Base-by-base conservation (phyloP, 2,113 vertebrate genomes). In the Podarcis raffonei region DNA sequence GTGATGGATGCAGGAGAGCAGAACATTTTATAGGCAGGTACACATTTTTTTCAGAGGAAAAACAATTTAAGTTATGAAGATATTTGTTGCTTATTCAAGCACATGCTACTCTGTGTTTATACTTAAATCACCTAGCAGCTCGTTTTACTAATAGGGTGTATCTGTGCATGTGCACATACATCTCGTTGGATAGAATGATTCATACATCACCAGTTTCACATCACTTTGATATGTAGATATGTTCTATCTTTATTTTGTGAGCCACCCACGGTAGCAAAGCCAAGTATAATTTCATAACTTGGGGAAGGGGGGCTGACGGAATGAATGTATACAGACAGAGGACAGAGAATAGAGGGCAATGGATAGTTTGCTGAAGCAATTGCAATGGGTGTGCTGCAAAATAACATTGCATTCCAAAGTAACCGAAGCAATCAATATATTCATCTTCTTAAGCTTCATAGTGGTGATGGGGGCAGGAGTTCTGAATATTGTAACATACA, bases 201-300 rank as follows among this genome's bases (percentile, higher is more conserved):
- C 87, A 90, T 37, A 81, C 87, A 89, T 88, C 86, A 92, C 71
- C 90, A 84, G 90, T 69, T 92, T 89, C 88, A 72, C 91, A 74
- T 16, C 62, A 91, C 71, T 93, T 94, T 89, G 80, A 91, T 90
- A 94, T 91, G 90, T 82, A 95, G 90, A 94, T 82, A 84, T 84
- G 80, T 82, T 92, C 86, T 83, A 30, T 91, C 85, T 92, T 96
- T 96, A 92, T 94, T 92, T 81, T 92, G 74, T 89, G 94, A 93
- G 94, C 89, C 89, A 91, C 87, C 88, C 71, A 89, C 87, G 91
- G 74, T 77, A 87, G 30, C 6, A 88, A 93, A 93, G 79, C 85
- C 35, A 93, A 83, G 92, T 92, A 90, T 84, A 4, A 81, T 93
- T 92, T 90, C 66, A 16, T 93, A 92, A 94, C 83, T 92, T 84